Conservation (phyloP, 2,888 invertebrate genomes). For the Chrysolina americana region DNA sequence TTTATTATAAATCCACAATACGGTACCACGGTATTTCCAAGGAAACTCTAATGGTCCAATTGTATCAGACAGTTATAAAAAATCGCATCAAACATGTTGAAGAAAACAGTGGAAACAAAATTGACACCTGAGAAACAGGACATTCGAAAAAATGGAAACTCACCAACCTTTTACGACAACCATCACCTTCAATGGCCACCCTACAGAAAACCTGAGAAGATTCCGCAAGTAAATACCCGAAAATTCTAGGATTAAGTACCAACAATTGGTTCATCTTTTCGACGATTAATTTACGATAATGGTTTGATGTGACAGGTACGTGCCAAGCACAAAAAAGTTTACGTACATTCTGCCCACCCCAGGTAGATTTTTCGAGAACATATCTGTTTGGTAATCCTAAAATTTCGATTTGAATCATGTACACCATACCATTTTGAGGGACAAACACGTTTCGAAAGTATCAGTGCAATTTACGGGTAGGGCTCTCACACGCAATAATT, state of each 20-base stretch:
- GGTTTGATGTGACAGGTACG: conserved; percentile 1
- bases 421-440: background rate
- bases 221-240: background rate
- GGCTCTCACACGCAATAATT: conserved; percentile 7
- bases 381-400: conserved; percentile 13
- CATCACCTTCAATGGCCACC: background rate
- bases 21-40: too few species aligned
- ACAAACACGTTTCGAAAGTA: conserved; percentile 11
- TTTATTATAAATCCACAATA: too few species aligned
- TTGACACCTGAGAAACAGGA: too few species aligned
- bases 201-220: background rate
- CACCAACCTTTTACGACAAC: background rate
- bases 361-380: background rate
- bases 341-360: background rate
- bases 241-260: background rate
- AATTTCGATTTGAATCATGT: conserved; percentile 10
- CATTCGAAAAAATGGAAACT: background rate
- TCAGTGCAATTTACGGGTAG: background rate
- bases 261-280: background rate
- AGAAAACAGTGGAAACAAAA: too few species aligned
- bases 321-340: conserved; percentile 6
- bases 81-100: too few species aligned
- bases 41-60: too few species aligned
- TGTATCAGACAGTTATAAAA: too few species aligned
- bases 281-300: conserved; percentile 5